Percentiles rank a stretch among this genome's conserved stretches.
These are phyloP conservation scores for Natrix natrix DNA, from an alignment of 2,797 vertebrate species.

Conservation along the genomic window DNA sequence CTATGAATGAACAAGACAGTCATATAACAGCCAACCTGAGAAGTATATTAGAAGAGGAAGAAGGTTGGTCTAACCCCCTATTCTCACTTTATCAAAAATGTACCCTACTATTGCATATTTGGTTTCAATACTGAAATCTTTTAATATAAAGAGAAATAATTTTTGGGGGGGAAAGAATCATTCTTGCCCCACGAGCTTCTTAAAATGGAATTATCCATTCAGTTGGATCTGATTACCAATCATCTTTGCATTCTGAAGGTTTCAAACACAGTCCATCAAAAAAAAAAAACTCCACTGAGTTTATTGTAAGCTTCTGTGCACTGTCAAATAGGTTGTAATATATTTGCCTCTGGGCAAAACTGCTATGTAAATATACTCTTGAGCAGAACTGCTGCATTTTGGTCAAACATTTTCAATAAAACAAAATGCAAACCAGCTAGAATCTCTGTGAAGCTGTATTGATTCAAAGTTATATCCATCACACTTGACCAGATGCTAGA, in stretches of 20 bases:
- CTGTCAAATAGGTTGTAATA: not conserved
- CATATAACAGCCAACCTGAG: not conserved
- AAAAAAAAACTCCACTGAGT: not conserved
- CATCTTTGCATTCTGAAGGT: not conserved
- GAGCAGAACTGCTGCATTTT: not conserved
- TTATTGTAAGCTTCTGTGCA: not conserved
- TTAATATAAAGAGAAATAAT: not conserved
- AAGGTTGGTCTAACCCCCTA: not conserved
- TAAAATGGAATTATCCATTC: not conserved
- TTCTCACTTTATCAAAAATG: not conserved
- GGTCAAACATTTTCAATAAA: conserved; percentile 30
- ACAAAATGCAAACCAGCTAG: conserved; percentile 20
- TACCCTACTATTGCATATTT: not conserved
- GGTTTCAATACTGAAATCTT: not conserved
- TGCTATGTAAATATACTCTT: conserved; percentile 22
- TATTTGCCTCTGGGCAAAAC: conserved; percentile 13
- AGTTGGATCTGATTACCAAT: not conserved
- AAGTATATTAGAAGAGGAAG: not conserved
- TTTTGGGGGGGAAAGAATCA: not conserved
- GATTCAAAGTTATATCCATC: conserved; percentile 12
- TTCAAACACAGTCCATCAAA: not conserved
- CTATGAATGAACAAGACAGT: not conserved
- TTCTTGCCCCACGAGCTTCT: not conserved
- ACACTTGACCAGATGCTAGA: not conserved
- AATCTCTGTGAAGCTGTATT: not conserved